Percentiles rank a stretch among this genome's conserved stretches.
These are phyloP conservation scores for Macrochelys suwanniensis DNA, from an alignment of 2,797 vertebrate genomes.

Conservation along the genomic window DNA sequence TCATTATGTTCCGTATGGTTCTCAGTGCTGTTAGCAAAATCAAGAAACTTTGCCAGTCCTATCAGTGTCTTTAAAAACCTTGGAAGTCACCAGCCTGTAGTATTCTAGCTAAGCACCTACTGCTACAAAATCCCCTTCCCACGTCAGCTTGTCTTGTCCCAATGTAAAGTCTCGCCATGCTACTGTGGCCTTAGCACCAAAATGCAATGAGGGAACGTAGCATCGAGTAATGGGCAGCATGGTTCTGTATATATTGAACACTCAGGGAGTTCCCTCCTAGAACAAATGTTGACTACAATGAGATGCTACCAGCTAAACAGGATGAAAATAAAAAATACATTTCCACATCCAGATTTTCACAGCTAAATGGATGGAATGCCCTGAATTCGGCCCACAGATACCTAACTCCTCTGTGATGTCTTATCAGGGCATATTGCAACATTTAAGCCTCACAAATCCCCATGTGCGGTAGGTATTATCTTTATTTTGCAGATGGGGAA, in stretches of 20 bases:
- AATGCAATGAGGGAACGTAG: not conserved
- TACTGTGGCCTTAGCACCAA: fast-evolving
- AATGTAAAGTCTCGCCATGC: fast-evolving
- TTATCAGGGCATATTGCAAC: not conserved
- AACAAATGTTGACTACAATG: not conserved
- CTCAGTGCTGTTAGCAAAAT: not conserved
- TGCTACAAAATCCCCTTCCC: fast-evolving
- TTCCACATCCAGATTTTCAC: not conserved
- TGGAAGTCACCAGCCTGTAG: not conserved
- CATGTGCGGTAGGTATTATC: not conserved
- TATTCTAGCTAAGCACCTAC: not conserved
- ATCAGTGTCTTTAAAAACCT: not conserved
- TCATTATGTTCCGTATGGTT: not conserved
- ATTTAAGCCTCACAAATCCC: not conserved
- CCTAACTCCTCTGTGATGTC: not conserved
- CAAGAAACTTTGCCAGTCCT: not conserved
- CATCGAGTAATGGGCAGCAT: fast-evolving
- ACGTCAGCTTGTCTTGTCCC: fast-evolving
- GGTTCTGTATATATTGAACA: fast-evolving
- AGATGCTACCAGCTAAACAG: not conserved
- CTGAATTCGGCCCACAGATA: not conserved
- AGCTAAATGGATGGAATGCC: not conserved
- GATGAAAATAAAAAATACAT: not conserved
- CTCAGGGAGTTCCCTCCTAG: not conserved
- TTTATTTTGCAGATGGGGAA: not conserved